A percentile compares a stretch with the other conserved stretches of the same genome.
phyloP scores from a whole-genome alignment of 2,888 invertebrate species.

The Dexiosoma caninum region DNA sequence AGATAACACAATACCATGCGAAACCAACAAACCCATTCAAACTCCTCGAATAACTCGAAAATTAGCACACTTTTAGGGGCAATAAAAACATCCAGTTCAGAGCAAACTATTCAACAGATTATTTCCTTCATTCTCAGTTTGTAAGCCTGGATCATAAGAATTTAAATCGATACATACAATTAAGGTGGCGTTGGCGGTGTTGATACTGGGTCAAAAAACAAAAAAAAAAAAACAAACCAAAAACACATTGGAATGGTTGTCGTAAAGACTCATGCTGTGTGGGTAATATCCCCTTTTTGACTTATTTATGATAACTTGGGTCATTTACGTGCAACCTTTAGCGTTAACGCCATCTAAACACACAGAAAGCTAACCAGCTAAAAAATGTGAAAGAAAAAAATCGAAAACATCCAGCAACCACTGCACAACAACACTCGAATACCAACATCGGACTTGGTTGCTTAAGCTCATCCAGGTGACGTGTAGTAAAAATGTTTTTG shows the following conservation, averaged over 20 bases:
- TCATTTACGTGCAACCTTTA: constrained; percentile 77
- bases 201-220: background rate
- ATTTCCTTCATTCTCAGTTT: background rate
- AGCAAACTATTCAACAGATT: background rate
- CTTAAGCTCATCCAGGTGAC: constrained; percentile 45
- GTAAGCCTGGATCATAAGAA: constrained; percentile 6
- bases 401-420: background rate
- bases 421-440: background rate
- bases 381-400: background rate
- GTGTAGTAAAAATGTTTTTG: constrained; percentile 51
- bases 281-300: constrained; percentile 77
- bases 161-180: constrained; percentile 1
- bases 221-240: background rate
- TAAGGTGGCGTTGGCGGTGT: constrained; percentile 39
- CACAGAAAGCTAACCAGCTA: background rate
- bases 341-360: constrained; percentile 73
- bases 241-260: constrained; percentile 2
- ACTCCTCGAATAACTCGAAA: constrained; percentile 12
- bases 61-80: constrained; percentile 55
- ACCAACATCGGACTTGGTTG: background rate
- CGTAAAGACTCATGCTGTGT: constrained; percentile 71
- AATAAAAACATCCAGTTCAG: constrained; percentile 1
- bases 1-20: background rate
- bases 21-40: background rate
- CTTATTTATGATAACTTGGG: constrained; percentile 78